Evolutionary conservation across 2,888 invertebrate species (phyloP), one percentile per base, ranked within the genome.

Genomic region (Athalia rosae): DNA sequence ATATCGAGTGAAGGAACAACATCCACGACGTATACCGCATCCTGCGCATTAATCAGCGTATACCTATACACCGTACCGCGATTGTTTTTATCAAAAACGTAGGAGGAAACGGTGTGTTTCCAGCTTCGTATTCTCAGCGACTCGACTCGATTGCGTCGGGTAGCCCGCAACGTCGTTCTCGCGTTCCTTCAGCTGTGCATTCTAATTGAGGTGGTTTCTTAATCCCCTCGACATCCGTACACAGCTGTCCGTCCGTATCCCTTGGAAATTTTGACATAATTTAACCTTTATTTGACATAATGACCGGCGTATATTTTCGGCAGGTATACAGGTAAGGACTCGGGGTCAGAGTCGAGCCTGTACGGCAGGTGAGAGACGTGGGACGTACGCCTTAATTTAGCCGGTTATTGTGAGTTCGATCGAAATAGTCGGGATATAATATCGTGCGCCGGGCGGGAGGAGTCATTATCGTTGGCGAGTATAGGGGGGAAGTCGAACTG

Each of bases 301-400:
- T 28, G 28, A 28, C 64, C 6, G 64, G 47, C 13, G 64, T 64
- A 47, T 64, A 64, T 47, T 47, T 13, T 45, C 47, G 63, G n/a
- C 47, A 63, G 63, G 50, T 7, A 50, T 28, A 50, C 50, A 11
- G n/a, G 41, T 63, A n/a, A 47, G 47, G 47, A 47, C 63, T 45
- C 47, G n/a, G 5, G 63, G 43, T 43, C 47, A 47, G n/a, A 45
- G 63, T 45, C 45, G 11, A 7, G 50, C 45, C 13, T 43, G 61
- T 41, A 41, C 11, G 47, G 64, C 64, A 64, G 64, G 64, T 64
- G 64, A 64, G 47, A 64, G 28, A 28, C 28, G 28, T 28, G 28
- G 64, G 64, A 47, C 64, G 64, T n/a, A 59, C 59, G 53, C 53
- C 67, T 50, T 53, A 67, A 67, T 67, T 6, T 5, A 67, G 67